A percentile compares a stretch with the other conserved stretches of the same genome.
Evolutionary conservation across 2,888 invertebrate species (phyloP).

Genomic region (Thysanoteuthis rhombus): DNA sequence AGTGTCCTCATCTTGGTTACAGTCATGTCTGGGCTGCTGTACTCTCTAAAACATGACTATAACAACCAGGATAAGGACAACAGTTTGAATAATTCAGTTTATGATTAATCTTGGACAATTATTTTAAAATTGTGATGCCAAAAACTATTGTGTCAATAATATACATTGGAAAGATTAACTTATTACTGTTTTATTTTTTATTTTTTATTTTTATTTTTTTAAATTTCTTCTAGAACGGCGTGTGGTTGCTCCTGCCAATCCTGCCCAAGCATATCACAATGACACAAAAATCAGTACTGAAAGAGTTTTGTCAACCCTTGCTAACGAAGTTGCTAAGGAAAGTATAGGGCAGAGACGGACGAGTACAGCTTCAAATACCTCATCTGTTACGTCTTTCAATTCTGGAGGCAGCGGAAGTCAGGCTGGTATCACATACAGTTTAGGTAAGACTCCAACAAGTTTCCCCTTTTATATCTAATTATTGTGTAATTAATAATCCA

Average conservation of each 20-base stretch:
- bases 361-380: slow-evolving; percentile 57
- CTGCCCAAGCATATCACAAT: slow-evolving; percentile 42
- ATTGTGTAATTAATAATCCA: no score
- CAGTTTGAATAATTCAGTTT: no score
- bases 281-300: slow-evolving; percentile 62
- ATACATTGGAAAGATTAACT: no score
- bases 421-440: slow-evolving; percentile 63
- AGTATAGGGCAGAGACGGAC: slow-evolving; percentile 43
- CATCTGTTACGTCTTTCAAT: slow-evolving; percentile 54
- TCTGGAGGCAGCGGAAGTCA: slow-evolving; percentile 45
- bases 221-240: slow-evolving; percentile 48
- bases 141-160: no score
- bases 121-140: no score
- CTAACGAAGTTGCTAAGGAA: slow-evolving; percentile 63
- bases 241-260: slow-evolving; percentile 39
- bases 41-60: no score
- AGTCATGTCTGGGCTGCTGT: no score
- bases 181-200: neutral
- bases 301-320: slow-evolving; percentile 62
- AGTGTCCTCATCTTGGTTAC: no score
- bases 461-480: neutral
- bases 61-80: no score
- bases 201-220: neutral
- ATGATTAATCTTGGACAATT: no score
- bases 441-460: slow-evolving; percentile 69